Evolutionary conservation across 2,888 invertebrate species (phyloP).

Genomic region (Caenorhabditis japonica): DNA sequence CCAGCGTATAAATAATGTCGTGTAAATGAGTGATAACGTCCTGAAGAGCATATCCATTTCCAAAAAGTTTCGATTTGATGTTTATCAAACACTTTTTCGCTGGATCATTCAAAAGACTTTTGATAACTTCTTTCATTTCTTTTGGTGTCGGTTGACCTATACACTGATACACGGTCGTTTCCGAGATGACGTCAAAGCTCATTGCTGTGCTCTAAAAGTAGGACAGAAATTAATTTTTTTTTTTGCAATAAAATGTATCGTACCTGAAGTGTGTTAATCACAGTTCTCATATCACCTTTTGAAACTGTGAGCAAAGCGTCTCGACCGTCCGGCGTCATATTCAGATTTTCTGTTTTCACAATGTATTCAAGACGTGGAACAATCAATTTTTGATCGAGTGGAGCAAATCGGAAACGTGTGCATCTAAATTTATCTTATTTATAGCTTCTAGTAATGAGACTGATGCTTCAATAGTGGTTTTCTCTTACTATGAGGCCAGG

Average conservation of each 20-base stretch:
- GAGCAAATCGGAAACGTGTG: conserved; percentile 74
- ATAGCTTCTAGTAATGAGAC: conserved; percentile 44
- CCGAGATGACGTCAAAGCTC: conserved; percentile 89
- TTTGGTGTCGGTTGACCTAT: conserved; percentile 93
- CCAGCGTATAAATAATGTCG: conserved; percentile 81
- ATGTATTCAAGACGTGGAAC: conserved; percentile 89
- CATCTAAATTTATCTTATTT: conserved; percentile 55
- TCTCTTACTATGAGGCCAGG: too few species aligned
- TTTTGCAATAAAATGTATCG: conserved; percentile 1
- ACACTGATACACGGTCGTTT: conserved; percentile 92
- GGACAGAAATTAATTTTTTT: too few species aligned
- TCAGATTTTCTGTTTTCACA: conserved; percentile 54
- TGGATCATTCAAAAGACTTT: conserved; percentile 83
- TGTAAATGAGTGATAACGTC: conserved; percentile 95
- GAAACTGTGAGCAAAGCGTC: conserved; percentile 90
- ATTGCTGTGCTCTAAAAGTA: conserved; percentile 89
- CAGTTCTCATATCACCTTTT: conserved; percentile 97
- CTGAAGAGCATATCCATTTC: conserved; percentile 91
- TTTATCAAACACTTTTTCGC: conserved; percentile 76
- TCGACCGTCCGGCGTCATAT: conserved; percentile 86
- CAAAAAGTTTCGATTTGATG: conserved; percentile 83
- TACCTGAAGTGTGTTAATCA: conserved; percentile 91
- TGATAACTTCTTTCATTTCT: conserved; percentile 90
- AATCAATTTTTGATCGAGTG: conserved; percentile 85
- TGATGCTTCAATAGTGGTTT: conserved; percentile 10